phyloP scores from a whole-genome alignment of 2,888 invertebrate species.

The Autographa pulchrina region DNA sequence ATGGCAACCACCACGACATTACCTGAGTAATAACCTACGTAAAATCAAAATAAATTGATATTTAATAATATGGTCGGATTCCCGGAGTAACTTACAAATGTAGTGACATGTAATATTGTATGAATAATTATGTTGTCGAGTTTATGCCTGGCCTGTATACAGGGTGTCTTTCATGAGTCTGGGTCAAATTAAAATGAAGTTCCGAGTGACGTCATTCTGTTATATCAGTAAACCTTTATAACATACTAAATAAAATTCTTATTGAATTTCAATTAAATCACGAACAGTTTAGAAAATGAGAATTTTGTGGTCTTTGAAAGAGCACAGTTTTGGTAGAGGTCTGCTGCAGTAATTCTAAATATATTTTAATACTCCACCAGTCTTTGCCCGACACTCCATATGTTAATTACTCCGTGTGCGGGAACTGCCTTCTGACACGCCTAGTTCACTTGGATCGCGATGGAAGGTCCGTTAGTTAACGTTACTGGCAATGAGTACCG shows the following conservation, averaged over 20 bases:
- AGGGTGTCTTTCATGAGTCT: constrained; percentile 2
- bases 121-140: background rate
- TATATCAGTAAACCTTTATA: background rate
- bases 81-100: constrained; percentile 6
- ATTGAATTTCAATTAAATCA: background rate
- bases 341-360: background rate
- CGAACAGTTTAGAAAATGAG: no score
- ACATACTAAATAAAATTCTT: background rate
- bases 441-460: constrained; percentile 27
- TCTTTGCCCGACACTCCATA: background rate
- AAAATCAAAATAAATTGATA: background rate
- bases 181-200: background rate
- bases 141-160: constrained; percentile 4
- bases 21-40: background rate
- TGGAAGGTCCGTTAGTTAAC: constrained; percentile 24
- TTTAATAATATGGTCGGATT: background rate
- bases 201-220: background rate
- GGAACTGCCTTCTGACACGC: constrained; percentile 32
- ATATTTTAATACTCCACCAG: no score
- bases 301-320: no score
- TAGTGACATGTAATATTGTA: background rate
- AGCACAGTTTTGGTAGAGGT: background rate
- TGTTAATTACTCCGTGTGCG: background rate
- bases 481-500: constrained; percentile 25
- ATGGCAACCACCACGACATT: constrained; percentile 25